Evolutionary conservation across 2,888 invertebrate genomes (phyloP).

Genomic region (Protophormia terraenovae): DNA sequence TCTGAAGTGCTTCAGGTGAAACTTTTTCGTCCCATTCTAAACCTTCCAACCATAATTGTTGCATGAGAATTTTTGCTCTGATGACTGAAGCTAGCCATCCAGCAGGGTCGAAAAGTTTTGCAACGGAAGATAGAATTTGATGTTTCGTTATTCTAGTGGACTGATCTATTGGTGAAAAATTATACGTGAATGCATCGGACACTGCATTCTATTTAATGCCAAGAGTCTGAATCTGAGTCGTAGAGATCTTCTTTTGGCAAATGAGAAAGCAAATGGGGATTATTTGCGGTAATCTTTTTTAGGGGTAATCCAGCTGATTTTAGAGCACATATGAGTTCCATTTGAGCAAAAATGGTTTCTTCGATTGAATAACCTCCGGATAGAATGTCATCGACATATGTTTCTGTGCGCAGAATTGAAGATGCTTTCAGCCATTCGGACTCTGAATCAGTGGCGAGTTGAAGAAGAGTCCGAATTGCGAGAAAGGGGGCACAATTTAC

Average conservation of each 20-base stretch:
- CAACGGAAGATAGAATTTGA: neutral
- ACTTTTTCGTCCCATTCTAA: no score
- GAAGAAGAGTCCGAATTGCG: no score
- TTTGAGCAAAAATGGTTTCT: no score
- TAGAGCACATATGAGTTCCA: no score
- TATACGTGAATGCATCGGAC: neutral
- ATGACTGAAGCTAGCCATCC: conserved; percentile 9
- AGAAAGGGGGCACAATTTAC: no score
- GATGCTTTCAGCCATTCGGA: no score
- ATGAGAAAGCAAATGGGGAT: neutral
- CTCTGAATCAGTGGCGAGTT: no score
- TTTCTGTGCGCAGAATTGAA: no score
- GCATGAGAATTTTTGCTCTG: neutral
- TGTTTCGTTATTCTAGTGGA: no score
- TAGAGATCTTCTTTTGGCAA: neutral
- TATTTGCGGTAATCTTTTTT: neutral
- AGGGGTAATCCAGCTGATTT: neutral
- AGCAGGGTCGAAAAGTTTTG: neutral
- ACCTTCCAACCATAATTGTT: neutral
- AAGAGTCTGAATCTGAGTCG: neutral
- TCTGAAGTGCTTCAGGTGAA: neutral
- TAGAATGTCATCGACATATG: no score
- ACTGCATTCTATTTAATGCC: conserved; percentile 26
- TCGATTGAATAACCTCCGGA: no score
- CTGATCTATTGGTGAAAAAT: no score